Conservation (phyloP, 2,888 invertebrate species). For the Parascotia fuliginaria region DNA sequence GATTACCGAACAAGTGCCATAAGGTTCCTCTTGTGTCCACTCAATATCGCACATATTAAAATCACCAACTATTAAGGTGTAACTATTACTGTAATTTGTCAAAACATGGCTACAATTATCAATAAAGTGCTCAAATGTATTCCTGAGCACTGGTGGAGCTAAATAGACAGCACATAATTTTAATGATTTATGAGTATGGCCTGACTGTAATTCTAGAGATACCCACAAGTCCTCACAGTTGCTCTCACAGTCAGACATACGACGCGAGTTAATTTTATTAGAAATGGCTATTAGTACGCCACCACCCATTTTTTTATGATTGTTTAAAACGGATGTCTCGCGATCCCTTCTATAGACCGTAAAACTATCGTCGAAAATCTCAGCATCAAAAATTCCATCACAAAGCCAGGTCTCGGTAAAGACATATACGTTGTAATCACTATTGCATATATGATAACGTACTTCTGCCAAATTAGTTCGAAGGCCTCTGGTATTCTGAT, state of each 20-base stretch:
- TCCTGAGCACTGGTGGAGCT: too few species aligned
- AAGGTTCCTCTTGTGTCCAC: too few species aligned
- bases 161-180: too few species aligned
- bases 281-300: constrained; percentile 8
- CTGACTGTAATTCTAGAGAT: background rate
- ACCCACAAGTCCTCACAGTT: constrained; percentile 11
- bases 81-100: too few species aligned
- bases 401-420: constrained; percentile 9
- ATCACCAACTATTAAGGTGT: too few species aligned
- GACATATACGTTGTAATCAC: constrained; percentile 6
- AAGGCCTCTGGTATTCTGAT: constrained; percentile 6
- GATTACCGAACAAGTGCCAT: too few species aligned
- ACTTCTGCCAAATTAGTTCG: constrained; percentile 1
- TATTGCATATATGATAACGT: background rate
- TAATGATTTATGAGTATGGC: background rate
- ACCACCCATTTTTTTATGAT: constrained; percentile 9
- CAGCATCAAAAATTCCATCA: background rate
- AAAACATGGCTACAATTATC: too few species aligned
- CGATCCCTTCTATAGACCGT: constrained; percentile 8
- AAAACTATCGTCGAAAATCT: background rate
- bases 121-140: too few species aligned
- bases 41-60: too few species aligned
- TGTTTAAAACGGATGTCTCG: background rate
- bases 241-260: constrained; percentile 7
- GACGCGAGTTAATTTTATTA: background rate